Evolutionary conservation across 1,140 invertebrate species (phyloP), one percentile per base, ranked within the genome.

Genomic region (Cotesia glomerata): DNA sequence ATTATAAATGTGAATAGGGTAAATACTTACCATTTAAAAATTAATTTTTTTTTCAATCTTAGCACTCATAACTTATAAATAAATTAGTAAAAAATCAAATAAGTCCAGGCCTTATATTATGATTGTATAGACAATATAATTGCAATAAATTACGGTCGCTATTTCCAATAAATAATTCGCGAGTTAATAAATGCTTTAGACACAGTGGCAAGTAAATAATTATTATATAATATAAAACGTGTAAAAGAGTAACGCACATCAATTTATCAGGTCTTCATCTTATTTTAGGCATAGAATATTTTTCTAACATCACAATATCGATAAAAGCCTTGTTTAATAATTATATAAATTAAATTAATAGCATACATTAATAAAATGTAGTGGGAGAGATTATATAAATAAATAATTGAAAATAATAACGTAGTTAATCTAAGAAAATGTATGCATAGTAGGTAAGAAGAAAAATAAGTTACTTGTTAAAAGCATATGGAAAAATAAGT

Each of bases 281-380:
- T 86, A 87, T 86, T 87, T 87, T 86, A 87, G 84, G 82, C 81
- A 86, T 87, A 87, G 84, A 82, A 87, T 87, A 87, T 87, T 87
- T 87, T 87, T 87, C 86, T 87, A 87, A 64, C 82, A 86, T 81
- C 81, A 80, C 82, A 86, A 85, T 86, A 85, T 82, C 79, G 81
- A 80, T 81, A 78, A 79, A 81, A 82, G 39, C 85, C 81, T 83
- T 86, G 83, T 81, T 72, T 82, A 82, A 63, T 62, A 54, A 64
- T 39, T 39, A 39, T 62, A 14, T 36, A 14, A 58, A 79, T 81
- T 39, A 39, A 39, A 39, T 39, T 8, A 39, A 39, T 39, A 26
- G 18, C 18, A 26, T 26, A 26, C 14, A 68, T 2, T 54, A 35
- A 11, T 26, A 14, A 13, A 16, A 18, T 26, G 26, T 34, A 51